These are phyloP conservation scores for Loxodonta africana DNA, from an alignment of 2,113 vertebrate species.

Conservation along the genomic window DNA sequence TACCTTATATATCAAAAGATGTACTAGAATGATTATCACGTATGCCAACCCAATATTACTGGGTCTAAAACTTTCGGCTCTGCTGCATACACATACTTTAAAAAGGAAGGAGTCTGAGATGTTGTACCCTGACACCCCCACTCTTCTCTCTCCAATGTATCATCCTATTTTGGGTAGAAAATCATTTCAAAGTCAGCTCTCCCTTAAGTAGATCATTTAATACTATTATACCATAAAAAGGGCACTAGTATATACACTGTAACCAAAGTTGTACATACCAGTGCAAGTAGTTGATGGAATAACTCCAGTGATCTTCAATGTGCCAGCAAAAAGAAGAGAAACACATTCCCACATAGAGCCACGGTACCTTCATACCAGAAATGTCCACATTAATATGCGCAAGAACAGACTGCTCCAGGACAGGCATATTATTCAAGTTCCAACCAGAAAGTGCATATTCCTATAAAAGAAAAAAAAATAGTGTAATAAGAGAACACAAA, in stretches of 20 bases:
- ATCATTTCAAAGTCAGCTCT: slow-evolving; percentile 45
- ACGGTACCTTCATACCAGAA: slow-evolving; percentile 99
- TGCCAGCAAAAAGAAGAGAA: slow-evolving; percentile 99
- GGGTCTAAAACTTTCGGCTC: not conserved
- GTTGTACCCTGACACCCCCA: not conserved
- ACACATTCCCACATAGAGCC: slow-evolving; percentile 99
- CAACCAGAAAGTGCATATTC: slow-evolving; percentile 98
- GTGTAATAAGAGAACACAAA: slow-evolving; percentile 15
- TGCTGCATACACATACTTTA: not conserved
- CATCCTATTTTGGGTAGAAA: slow-evolving; percentile 33
- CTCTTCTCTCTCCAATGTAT: not conserved
- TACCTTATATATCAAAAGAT: not conserved
- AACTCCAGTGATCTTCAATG: slow-evolving; percentile 99
- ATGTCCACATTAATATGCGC: slow-evolving; percentile 98
- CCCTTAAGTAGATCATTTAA: not conserved
- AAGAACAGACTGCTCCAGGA: slow-evolving; percentile 98
- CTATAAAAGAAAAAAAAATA: slow-evolving; percentile 86
- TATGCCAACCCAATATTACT: not conserved
- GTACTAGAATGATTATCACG: not conserved
- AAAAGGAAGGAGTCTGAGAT: not conserved
- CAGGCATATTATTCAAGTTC: slow-evolving; percentile 99
- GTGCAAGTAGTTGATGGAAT: slow-evolving; percentile 99
- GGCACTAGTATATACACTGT: not conserved
- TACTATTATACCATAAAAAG: not conserved
- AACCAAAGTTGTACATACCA: slow-evolving; percentile 89